Evolutionary conservation across 2,888 invertebrate genomes (phyloP), one percentile per base, ranked within the genome.

Genomic region (Hedychridium roseum): DNA sequence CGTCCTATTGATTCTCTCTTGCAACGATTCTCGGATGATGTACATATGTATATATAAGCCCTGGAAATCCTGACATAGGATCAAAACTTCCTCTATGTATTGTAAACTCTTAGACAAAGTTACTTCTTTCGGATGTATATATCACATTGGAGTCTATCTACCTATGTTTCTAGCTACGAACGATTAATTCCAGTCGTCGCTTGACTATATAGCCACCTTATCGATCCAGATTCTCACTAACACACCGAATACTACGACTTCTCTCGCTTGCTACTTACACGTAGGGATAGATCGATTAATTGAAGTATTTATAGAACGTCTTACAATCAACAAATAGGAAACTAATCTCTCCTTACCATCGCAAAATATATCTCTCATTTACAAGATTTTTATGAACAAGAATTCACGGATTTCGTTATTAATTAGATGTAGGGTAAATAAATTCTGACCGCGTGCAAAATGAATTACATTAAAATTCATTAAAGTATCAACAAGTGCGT

Each of bases 61-160:
- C 39, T 31, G 20, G 35, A 11, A 36, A 37, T 32, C 43, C 28
- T 27, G 37, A 26, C 23, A 43, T 37, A 49, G 45, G 42, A 49
- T 49, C 36, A 42, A 39, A 49, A 21, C 36, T 37, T 43, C 35
- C 37, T n/a, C n/a, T 45, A 47, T 27, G 40, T 50, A 53, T 66
- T 66, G 60, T 67, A 66, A 63, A 68, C 47, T 50, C 47, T 66
- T 66, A 63, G 63, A 66, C 57, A 65, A 66, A 61, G 49, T 63
- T 60, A 58, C 38, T 14, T 41, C 40, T 44, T 48, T 45, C 38
- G 48, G 41, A 51, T 57, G 47, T 56, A 55, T 61, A 59, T 61
- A 55, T 67, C 62, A 62, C 58, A 64, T 56, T 61, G 55, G 51
- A 61, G 21, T 54, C 49, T 64, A 63, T 38, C 47, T 48, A 41